Base-by-base conservation (phyloP, 1,140 invertebrate species). In the Euwallacea fornicatus region DNA sequence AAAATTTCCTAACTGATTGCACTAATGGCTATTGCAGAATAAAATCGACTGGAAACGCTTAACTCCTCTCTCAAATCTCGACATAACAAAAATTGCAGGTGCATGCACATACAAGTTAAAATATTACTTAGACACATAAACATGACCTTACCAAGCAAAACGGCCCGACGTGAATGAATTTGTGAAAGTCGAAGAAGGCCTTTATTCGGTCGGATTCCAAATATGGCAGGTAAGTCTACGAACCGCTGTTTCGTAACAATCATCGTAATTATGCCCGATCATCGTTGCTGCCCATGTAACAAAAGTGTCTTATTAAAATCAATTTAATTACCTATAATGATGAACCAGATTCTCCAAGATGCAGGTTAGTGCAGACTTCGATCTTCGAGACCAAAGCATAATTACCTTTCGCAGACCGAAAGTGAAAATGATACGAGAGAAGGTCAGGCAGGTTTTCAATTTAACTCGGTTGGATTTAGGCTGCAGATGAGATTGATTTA, bases 301-400 rank as follows among this genome's bases (percentile, higher is more conserved):
- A 58, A 58, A 58, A 58, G 55, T 58, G 55, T 58, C 55, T 58
- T 58, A 58, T 58, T 58, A 58, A 58, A 58, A 58, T 58, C 55
- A 58, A 58, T 58, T 58, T 58, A 58, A 58, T 58, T 16, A 33
- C 55, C 10, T 58, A 58, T 58, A 58, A 58, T 58, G 15, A 53
- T 53, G 55, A 58, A 58, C 55, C 13, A 58, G 55, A 58, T 58
- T 15, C 55, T 58, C 13, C 21, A n/a, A 58, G 13, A 58, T 58
- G 55, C 55, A 16, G 55, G 55, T 58, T 58, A 50, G 9, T 50
- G 46, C 9, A 13, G 13, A 50, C 46, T 50, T 13, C 46, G 13
- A 50, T 50, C 46, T 33, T 50, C 46, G 46, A 50, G 9, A 50
- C 46, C 46, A 13, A 13, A 13, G 9, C 9, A 13, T 50, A 13